phyloP scores from a whole-genome alignment of 2,113 vertebrate genomes.

The Austrofundulus limnaeus region DNA sequence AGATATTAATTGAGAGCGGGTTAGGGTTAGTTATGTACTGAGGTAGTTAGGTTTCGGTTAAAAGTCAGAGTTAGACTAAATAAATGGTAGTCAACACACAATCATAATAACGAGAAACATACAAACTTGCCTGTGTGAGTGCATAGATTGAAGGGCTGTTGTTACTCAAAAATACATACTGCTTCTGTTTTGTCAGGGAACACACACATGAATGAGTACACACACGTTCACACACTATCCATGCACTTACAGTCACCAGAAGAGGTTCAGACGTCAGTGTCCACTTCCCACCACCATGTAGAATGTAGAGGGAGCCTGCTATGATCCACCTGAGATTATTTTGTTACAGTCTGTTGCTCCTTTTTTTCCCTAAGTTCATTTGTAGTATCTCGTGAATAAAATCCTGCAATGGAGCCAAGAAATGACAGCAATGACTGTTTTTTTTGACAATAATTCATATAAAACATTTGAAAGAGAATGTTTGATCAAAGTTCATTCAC shows the following conservation, averaged over 20 bases:
- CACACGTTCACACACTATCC: slow-evolving; percentile 15
- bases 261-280: slow-evolving; percentile 44
- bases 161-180: too few species aligned
- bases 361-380: not conserved
- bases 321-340: slow-evolving; percentile 26
- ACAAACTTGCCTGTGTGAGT: too few species aligned
- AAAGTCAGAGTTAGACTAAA: too few species aligned
- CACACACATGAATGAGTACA: slow-evolving; percentile 10
- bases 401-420: not conserved
- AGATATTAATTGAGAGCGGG: too few species aligned
- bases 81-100: too few species aligned
- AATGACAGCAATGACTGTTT: not conserved
- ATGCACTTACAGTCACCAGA: slow-evolving; percentile 42
- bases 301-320: slow-evolving; percentile 45
- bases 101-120: too few species aligned
- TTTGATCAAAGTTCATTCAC: not conserved
- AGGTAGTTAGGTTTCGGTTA: too few species aligned
- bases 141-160: too few species aligned
- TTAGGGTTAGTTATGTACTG: too few species aligned
- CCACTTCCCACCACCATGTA: slow-evolving; percentile 22
- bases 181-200: slow-evolving; percentile 44
- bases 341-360: slow-evolving; percentile 14
- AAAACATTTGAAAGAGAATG: not conserved
- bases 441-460: not conserved
- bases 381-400: not conserved